phyloP scores from a whole-genome alignment of 2,888 invertebrate species.

The Hermaeophaga mercurialis region DNA sequence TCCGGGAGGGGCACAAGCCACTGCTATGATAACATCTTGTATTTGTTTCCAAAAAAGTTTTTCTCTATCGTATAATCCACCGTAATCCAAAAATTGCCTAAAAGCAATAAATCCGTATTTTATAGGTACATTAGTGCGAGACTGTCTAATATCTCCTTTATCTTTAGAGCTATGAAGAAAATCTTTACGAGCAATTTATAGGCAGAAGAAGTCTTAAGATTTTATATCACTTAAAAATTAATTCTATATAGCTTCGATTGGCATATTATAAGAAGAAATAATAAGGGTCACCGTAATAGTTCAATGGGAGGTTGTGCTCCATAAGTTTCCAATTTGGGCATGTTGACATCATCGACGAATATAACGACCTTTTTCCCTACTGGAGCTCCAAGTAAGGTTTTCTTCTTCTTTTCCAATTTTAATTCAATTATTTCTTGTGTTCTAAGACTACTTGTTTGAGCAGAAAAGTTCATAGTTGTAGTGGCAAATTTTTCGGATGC shows the following conservation, averaged over 20 bases:
- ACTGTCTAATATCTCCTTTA: too few relatives aligned
- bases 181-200: too few relatives aligned
- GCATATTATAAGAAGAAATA: too few relatives aligned
- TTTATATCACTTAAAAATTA: too few relatives aligned
- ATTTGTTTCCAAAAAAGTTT: conserved; percentile 89
- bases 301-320: conserved; percentile 94
- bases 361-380: conserved; percentile 80
- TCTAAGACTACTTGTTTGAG: conserved; percentile 84
- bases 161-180: too few relatives aligned
- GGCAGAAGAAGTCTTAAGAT: too few relatives aligned
- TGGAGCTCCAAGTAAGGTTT: conserved; percentile 80
- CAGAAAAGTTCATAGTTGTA: conserved; percentile 85
- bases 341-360: conserved; percentile 91
- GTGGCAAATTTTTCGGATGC: conserved; percentile 70
- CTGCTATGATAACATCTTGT: conserved; percentile 79
- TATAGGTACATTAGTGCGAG: too few relatives aligned
- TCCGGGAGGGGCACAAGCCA: conserved; percentile 90
- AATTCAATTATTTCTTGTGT: conserved; percentile 87
- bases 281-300: conserved; percentile 77
- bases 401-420: conserved; percentile 82
- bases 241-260: too few relatives aligned
- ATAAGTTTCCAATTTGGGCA: conserved; percentile 85
- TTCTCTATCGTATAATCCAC: conserved; percentile 85
- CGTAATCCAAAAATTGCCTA: conserved; percentile 76
- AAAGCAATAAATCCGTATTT: neutral